Evolutionary conservation across 2,113 vertebrate genomes (phyloP), one percentile per base, ranked within the genome.

Genomic region (Rhinoderma darwinii): DNA sequence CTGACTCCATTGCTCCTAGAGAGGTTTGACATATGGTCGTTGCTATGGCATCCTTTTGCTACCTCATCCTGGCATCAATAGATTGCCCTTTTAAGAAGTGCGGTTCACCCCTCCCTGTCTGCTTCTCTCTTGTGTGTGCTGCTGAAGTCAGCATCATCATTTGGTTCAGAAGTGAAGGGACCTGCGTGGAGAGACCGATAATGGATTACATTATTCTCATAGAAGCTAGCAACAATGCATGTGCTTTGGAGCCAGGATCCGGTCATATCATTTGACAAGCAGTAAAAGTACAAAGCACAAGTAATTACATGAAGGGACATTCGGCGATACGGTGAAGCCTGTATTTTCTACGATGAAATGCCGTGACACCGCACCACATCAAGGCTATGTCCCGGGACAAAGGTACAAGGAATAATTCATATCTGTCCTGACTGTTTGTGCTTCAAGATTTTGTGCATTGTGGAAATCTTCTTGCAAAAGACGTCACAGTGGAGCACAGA

Each of bases 401-500:
- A 44, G 68, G 74, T 47, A 12, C 50, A 41, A 20, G 66, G 61
- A 59, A n/a, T 63, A 82, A 77, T 72, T 51, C 20, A 70, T 14
- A 74, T 50, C 20, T 43, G 20, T 50, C 74, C 27, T 20, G 14
- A 32, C 25, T 25, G 9, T 32, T 27, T 5, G 14, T 44, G 37
- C 32, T 39, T 14, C 7, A 14, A 68, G 41, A 68, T 15, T 80
- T 30, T 25, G 22, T 70, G 39, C 61, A 27, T 66, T 15, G 30
- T 37, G 32, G 17, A 47, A 20, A 43, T 17, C 15, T 47, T 77
- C 47, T 88, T 91, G 93, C 94, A 96, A 93, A 91, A 96, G 96
- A 95, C 94, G 93, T 96, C 93, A 94, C 92, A 92, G 96, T 96
- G 96, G 96, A 98, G 96, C 96, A 96, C 93, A 96, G 96, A 93